Base-by-base conservation (phyloP, 2,797 vertebrate genomes). In the Rhynchotus rufescens region DNA sequence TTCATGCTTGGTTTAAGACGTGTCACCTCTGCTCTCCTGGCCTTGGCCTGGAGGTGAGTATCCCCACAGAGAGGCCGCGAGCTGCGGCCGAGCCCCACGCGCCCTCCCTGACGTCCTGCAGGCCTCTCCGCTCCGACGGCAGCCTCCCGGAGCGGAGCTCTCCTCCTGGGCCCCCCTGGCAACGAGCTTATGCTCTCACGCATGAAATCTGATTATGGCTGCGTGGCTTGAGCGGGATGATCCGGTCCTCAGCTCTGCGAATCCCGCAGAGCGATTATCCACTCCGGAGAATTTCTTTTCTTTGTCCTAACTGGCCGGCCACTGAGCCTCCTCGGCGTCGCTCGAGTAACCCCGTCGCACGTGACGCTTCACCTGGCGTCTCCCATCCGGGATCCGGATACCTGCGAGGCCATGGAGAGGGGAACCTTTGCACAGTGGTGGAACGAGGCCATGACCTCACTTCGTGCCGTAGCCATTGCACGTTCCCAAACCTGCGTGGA, bases 151-250 rank as follows among this genome's bases (percentile, higher is more conserved):
- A 80, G 54, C 60, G 40, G 52, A 40, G 44, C 14, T 92, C 81
- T 86, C 80, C 72, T 89, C 30, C 84, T 47, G 75, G 69, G 60
- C 56, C 71, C 45, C 62, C 0, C 0, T 67, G 81, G 60, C 88
- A 93, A 81, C 15, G 0, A 92, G 85, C 92, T 87, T 52, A 61
- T 38, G 80, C 52, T 90, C 68, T 91, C 54, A 32, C 22, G 51
- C 20, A 6, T 92, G 82, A 72, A 84, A 92, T 93, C 82, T 94
- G 83, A 85, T 95, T 94, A 91, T 0, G 69, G 34, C 67, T 88
- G 88, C 40, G 66, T 92, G 89, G 81, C 86, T 81, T 85, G 91
- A 90, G 91, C 30, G 0, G 94, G 95, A 96, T 94, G 95, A 96
- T 86, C 94, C 2, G 3, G 28, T 75, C 83, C 72, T 77, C 78